A percentile compares a stretch with the other conserved stretches of the same genome.
Evolutionary conservation across 1,140 invertebrate genomes (phyloP).

Genomic region (Saccostrea glomerata): DNA sequence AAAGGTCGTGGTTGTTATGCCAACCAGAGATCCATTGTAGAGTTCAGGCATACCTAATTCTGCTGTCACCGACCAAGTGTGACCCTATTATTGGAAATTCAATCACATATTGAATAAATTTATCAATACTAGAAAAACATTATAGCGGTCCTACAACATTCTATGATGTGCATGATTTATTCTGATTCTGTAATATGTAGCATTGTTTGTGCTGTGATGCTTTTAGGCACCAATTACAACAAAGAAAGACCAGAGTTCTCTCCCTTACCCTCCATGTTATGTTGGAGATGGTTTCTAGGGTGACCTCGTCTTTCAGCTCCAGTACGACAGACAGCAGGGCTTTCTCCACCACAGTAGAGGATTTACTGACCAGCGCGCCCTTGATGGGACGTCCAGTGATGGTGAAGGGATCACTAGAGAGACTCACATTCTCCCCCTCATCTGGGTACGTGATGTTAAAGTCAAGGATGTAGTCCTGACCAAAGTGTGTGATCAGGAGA

Average conservation of each 20-base stretch:
- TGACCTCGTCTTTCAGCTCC: conserved; percentile 59
- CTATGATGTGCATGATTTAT: no score
- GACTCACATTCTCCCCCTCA: conserved; percentile 62
- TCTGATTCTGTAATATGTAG: no score
- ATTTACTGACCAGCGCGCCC: conserved; percentile 39
- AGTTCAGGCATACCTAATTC: conserved; percentile 53
- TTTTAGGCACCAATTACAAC: no score
- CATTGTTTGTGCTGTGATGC: no score
- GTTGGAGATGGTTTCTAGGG: conserved; percentile 52
- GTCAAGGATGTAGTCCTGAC: conserved; percentile 62
- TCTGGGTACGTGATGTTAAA: conserved; percentile 64
- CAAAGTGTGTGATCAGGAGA: conserved; percentile 59
- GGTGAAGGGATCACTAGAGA: conserved; percentile 49
- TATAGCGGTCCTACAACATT: no score
- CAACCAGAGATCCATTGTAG: conserved; percentile 55
- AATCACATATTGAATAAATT: no score
- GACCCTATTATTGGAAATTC: conserved; percentile 53
- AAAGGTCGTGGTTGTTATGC: conserved; percentile 51
- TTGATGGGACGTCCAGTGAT: conserved; percentile 49
- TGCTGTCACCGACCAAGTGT: conserved; percentile 63
- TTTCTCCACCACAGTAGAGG: conserved; percentile 45
- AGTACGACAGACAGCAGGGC: conserved; percentile 50
- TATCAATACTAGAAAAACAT: no score
- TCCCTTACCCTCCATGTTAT: conserved; percentile 60
- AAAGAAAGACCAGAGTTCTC: background rate